Base-by-base conservation (phyloP, 2,113 vertebrate species). In the Corythaixoides concolor region DNA sequence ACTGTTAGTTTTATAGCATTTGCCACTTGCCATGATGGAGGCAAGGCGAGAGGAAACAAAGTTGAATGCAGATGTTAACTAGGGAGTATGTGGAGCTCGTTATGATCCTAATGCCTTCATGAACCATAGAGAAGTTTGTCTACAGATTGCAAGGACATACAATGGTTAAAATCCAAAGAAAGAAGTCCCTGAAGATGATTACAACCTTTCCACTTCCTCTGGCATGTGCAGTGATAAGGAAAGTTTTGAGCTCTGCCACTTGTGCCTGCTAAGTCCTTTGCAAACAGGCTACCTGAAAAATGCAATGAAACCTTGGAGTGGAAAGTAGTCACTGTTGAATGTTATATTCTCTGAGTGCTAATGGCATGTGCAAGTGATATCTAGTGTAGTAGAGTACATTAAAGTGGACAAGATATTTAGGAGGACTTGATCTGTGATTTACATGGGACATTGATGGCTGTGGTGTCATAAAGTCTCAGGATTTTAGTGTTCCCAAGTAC, bases 31-130 rank as follows among this genome's bases (percentile, higher is more conserved):
- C 12, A 4, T 33, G 39, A 28, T 33, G 12, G 41, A 43, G 78
- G 15, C 20, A 30, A 43, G 41, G 41, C 41, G 14, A 43, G 55
- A 41, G 33, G 19, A 92, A 50, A 7, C 15, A 39, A 5, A 66
- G 6, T 15, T 6, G 11, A 1, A 11, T 79, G 50, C 17, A 69
- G 49, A 69, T 69, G 5, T 15, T 55, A 49, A 5, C 30, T 35
- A 33, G 37, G 30, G 11, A 58, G 35, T 58, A 17, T 20, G 5
- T 0, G 0, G 47, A 85, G 12, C 14, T 94, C 0, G 0, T 64
- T 35, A 27, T n/a, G 49, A 41, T 50, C 53, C 15, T 41, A 22
- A 26, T 52, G 43, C 27, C 32, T 70, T 77, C n/a, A 23, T 27
- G 45, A 88, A 17, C 23, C 60, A n/a, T 2, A 56, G 43, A 30